phyloP scores from a whole-genome alignment of 2,113 vertebrate species.

The Gasterosteus aculeatus region DNA sequence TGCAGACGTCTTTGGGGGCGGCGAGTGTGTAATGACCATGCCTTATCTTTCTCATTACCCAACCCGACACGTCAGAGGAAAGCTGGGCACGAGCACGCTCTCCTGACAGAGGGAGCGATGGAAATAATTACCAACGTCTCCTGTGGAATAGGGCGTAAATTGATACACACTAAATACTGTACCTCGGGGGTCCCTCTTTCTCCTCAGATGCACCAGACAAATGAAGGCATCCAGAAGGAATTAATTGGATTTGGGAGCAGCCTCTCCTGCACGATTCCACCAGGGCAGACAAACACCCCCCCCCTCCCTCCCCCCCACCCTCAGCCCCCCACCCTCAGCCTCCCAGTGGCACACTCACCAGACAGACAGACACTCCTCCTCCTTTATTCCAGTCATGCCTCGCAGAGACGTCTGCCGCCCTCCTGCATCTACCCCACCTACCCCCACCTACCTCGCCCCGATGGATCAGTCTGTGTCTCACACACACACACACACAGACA shows the following conservation, averaged over 20 bases:
- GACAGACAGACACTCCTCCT: conserved; percentile 40
- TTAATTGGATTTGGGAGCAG: conserved; percentile 82
- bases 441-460: conserved; percentile 39
- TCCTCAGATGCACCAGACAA: conserved; percentile 73
- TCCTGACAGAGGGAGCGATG: conserved; percentile 65
- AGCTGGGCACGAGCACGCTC: conserved; percentile 51
- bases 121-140: conserved; percentile 79
- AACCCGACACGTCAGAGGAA: conserved; percentile 59
- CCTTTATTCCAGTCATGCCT: conserved; percentile 80
- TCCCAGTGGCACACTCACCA: conserved; percentile 41
- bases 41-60: conserved; percentile 71
- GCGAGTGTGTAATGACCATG: conserved; percentile 63
- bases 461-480: conserved; percentile 72
- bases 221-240: conserved; percentile 81
- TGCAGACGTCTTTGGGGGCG: conserved; percentile 54
- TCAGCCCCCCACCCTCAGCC: conserved; percentile 36
- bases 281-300: conserved; percentile 69
- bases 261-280: conserved; percentile 74
- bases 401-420: conserved; percentile 76
- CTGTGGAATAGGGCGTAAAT: conserved; percentile 77
- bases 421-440: conserved; percentile 16
- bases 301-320: conserved; percentile 24
- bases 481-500: conserved; percentile 41
- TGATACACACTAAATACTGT: conserved; percentile 79
- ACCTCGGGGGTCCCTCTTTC: conserved; percentile 60